Percentiles rank a stretch among this genome's conserved stretches.
These are phyloP conservation scores for Cheilosia urbana DNA, from an alignment of 2,888 invertebrate species.

Conservation along the genomic window DNA sequence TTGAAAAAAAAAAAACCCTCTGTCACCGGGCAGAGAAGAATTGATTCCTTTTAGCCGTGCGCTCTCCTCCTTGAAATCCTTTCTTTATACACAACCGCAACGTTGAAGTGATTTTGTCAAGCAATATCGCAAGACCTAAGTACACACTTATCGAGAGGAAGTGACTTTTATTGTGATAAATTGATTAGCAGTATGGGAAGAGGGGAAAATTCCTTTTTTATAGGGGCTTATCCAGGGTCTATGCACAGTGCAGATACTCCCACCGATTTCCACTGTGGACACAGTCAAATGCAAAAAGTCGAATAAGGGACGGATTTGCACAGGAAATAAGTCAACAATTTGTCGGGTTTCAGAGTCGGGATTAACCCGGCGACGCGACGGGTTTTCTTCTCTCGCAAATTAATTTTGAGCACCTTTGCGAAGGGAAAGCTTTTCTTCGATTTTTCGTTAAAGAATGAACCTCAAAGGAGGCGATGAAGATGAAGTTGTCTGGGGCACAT, in stretches of 20 bases:
- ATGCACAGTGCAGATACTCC: constrained; percentile 22
- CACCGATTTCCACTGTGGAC: constrained; percentile 21
- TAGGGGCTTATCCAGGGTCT: constrained; percentile 37
- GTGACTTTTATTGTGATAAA: constrained; percentile 74
- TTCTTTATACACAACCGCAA: constrained; percentile 3
- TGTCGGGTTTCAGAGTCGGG: constrained; percentile 60
- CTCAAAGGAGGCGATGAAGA: constrained; percentile 12
- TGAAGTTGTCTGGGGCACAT: constrained; percentile 40
- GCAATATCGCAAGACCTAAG: constrained; percentile 56
- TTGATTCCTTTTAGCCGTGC: constrained; percentile 34
- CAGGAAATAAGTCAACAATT: constrained; percentile 65
- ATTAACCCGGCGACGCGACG: constrained; percentile 47
- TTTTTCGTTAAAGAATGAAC: background rate
- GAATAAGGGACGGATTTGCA: constrained; percentile 38
- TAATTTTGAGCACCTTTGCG: constrained; percentile 53
- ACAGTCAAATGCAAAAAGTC: constrained; percentile 14
- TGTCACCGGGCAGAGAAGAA: constrained; percentile 45
- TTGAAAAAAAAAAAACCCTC: constrained; percentile 22
- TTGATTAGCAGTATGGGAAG: constrained; percentile 52
- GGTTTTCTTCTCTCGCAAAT: constrained; percentile 49
- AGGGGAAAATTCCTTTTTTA: constrained; percentile 1
- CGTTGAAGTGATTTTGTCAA: constrained; percentile 43
- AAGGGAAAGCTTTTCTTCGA: constrained; percentile 1
- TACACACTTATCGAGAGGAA: constrained; percentile 73
- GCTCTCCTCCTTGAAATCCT: constrained; percentile 17